A percentile compares a stretch with the other conserved stretches of the same genome.
Conservation (phyloP, 2,113 vertebrate genomes). For the Tyrannus savana region DNA sequence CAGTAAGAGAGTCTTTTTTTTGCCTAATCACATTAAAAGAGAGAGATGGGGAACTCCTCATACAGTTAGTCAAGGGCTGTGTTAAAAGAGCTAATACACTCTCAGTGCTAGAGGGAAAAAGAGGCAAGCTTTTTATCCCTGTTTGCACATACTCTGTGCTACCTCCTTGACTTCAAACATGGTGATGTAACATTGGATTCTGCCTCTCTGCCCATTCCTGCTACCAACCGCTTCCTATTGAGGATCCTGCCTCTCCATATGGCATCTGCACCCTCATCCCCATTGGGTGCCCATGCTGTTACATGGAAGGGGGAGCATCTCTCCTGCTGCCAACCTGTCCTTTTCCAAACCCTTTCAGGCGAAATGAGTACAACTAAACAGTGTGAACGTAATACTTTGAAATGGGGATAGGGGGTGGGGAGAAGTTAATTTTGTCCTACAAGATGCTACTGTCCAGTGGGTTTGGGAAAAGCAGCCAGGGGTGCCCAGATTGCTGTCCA, state of each 20-base stretch:
- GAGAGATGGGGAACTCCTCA: neutral
- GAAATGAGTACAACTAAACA: neutral
- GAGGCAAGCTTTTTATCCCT: neutral
- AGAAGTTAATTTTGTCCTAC: neutral
- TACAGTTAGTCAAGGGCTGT: neutral
- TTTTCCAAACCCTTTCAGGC: neutral
- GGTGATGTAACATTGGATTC: neutral
- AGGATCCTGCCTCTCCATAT: neutral
- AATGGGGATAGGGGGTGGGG: neutral
- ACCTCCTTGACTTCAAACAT: neutral
- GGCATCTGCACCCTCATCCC: neutral
- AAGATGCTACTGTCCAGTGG: neutral
- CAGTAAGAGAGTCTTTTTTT: neutral
- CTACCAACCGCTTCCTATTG: accelerated
- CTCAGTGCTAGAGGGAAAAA: neutral
- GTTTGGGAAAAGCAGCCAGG: neutral
- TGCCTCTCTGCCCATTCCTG: neutral
- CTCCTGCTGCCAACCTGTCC: neutral
- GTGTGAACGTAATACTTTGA: neutral
- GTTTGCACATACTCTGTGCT: neutral
- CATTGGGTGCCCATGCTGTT: accelerated
- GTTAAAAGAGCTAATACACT: neutral
- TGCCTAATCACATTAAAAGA: neutral
- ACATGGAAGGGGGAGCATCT: accelerated
- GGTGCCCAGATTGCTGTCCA: neutral